phyloP scores from a whole-genome alignment of 1,140 invertebrate species.

The Littorina saxatilis region DNA sequence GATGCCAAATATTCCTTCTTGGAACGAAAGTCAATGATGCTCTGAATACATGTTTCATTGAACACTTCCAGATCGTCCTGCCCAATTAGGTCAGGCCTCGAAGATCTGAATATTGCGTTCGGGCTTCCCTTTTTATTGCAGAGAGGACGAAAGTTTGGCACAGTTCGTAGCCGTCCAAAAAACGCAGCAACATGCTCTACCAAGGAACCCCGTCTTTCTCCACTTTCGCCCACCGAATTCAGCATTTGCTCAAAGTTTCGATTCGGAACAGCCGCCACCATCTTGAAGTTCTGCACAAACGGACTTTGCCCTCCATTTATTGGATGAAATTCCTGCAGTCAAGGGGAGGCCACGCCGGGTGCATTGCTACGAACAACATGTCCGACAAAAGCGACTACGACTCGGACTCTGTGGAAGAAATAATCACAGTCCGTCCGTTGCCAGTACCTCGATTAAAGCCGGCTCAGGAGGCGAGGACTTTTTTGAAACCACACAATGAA shows the following conservation, averaged over 20 bases:
- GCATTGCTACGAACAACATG: constrained; percentile 35
- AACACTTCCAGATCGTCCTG: constrained; percentile 51
- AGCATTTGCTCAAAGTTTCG: neutral
- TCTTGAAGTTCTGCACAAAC: neutral
- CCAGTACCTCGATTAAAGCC: constrained; percentile 33
- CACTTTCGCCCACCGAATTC: no score
- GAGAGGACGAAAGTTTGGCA: constrained; percentile 48
- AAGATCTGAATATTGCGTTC: constrained; percentile 58
- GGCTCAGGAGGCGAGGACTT: constrained; percentile 20
- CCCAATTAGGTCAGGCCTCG: constrained; percentile 61
- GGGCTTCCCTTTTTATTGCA: constrained; percentile 8
- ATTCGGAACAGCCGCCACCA: neutral
- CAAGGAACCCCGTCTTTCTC: neutral
- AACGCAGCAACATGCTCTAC: no score
- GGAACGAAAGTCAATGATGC: constrained; percentile 65
- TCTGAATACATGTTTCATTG: constrained; percentile 52
- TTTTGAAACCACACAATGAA: neutral
- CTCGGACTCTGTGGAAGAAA: constrained; percentile 50
- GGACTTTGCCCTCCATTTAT: neutral
- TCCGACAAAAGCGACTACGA: constrained; percentile 47
- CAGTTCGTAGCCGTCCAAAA: no score
- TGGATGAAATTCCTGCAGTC: neutral
- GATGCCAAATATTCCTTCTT: constrained; percentile 49
- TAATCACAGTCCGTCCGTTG: constrained; percentile 45
- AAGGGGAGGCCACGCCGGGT: constrained; percentile 15